phyloP scores from a whole-genome alignment of 2,113 vertebrate species.

The Gila orcuttii region DNA sequence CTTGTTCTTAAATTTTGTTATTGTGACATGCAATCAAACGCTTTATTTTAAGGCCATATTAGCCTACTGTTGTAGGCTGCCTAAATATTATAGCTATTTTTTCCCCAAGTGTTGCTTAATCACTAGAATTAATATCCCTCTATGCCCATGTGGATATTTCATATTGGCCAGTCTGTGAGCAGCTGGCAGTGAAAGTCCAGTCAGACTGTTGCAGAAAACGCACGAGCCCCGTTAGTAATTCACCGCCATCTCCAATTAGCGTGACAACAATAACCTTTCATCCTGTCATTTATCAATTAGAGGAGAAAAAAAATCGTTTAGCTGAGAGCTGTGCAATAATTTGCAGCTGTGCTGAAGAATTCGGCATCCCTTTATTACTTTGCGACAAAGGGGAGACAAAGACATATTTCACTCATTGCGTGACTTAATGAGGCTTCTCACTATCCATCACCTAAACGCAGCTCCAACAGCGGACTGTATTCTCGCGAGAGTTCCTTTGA shows the following conservation, averaged over 20 bases:
- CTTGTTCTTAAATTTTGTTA: neutral
- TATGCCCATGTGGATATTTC: neutral
- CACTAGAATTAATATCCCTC: neutral
- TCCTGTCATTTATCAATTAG: constrained; percentile 64
- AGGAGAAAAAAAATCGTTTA: constrained; percentile 43
- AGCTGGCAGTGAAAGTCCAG: constrained; percentile 1
- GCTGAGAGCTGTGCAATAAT: constrained; percentile 60
- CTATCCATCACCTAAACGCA: constrained; percentile 59
- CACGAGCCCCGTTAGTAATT: constrained; percentile 34
- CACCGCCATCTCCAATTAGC: constrained; percentile 52
- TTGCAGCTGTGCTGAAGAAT: constrained; percentile 54
- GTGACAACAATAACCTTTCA: constrained; percentile 63
- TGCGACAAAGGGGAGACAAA: constrained; percentile 59
- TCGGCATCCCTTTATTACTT: constrained; percentile 62
- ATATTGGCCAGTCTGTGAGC: neutral
- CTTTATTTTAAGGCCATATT: neutral
- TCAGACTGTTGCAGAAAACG: constrained; percentile 14
- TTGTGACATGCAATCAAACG: neutral
- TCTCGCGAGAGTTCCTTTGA: neutral
- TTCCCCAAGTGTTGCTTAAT: neutral
- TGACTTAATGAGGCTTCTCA: constrained; percentile 58
- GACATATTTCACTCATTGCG: constrained; percentile 60
- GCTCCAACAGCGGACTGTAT: constrained; percentile 12
- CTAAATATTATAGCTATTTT: neutral
- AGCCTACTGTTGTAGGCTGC: neutral